Conservation (phyloP, 2,888 invertebrate species). For the Hofmannophila pseudospretella region DNA sequence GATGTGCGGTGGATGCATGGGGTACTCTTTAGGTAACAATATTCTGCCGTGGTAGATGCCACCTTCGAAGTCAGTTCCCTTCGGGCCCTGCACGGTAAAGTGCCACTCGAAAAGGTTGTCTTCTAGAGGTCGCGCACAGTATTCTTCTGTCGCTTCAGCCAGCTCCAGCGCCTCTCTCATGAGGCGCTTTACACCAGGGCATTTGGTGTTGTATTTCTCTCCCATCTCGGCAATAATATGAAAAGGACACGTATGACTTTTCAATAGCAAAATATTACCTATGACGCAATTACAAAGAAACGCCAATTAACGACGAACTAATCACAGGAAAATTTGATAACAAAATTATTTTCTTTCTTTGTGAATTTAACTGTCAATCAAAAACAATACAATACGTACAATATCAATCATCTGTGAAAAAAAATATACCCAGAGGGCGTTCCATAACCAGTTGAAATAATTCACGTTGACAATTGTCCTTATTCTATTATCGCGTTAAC, state of each 20-base stretch:
- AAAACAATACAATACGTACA: too few species aligned
- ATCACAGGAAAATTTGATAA: conserved; percentile 50
- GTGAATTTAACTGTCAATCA: too few species aligned
- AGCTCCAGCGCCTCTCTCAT: conserved; percentile 95
- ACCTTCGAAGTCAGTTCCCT: conserved; percentile 91
- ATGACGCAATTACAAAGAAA: conserved; percentile 40
- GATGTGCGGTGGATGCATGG: conserved; percentile 98
- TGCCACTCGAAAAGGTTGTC: conserved; percentile 99
- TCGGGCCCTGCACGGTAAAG: conserved; percentile 94
- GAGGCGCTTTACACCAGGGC: conserved; percentile 92
- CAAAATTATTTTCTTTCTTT: conserved; percentile 26
- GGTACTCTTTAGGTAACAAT: conserved; percentile 94
- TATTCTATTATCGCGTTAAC: too few species aligned
- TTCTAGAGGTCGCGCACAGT: conserved; percentile 92
- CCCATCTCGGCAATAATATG: conserved; percentile 56
- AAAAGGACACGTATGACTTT: conserved; percentile 17
- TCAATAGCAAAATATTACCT: conserved; percentile 14
- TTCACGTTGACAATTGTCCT: too few species aligned
- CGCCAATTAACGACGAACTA: conserved; percentile 40
- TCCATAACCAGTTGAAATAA: too few species aligned
- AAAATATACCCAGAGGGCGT: too few species aligned
- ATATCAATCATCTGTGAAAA: too few species aligned
- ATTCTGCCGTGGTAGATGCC: conserved; percentile 96
- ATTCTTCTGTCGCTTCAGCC: conserved; percentile 91
- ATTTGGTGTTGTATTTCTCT: conserved; percentile 72